Evolutionary conservation across 2,797 vertebrate species (phyloP).

Genomic region (Lutjanus campechanus): DNA sequence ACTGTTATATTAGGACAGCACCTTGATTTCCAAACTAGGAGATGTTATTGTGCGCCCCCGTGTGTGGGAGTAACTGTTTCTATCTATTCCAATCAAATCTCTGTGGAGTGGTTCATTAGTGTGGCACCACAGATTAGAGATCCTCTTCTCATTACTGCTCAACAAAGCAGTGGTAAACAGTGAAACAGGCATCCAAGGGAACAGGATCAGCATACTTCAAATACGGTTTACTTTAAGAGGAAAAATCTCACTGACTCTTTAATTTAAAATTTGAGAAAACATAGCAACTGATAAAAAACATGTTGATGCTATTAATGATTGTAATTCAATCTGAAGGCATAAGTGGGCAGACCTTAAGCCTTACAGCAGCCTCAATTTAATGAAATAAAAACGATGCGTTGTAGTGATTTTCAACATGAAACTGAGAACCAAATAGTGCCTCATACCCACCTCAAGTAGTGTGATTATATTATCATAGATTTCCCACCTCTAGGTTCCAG

Average conservation of each 20-base stretch:
- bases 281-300: constrained; percentile 17
- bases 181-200: constrained; percentile 10
- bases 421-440: background rate
- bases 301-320: constrained; percentile 7
- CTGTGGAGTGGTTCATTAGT: constrained; percentile 37
- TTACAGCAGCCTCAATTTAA: background rate
- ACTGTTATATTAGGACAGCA: background rate
- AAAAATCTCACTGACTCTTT: constrained; percentile 3
- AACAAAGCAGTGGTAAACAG: constrained; percentile 21
- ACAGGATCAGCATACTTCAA: constrained; percentile 29
- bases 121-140: constrained; percentile 31
- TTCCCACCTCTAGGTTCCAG: background rate
- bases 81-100: constrained; percentile 22
- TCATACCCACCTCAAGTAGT: background rate
- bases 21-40: constrained; percentile 6
- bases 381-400: background rate
- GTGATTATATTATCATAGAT: background rate
- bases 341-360: background rate
- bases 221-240: constrained; percentile 21
- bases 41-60: background rate
- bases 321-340: constrained; percentile 1
- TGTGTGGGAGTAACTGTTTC: constrained; percentile 6
- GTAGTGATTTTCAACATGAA: background rate
- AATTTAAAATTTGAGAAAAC: background rate
- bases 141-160: constrained; percentile 27